Evolutionary conservation across 2,888 invertebrate genomes (phyloP).

Genomic region (Tubulanus polymorphus): DNA sequence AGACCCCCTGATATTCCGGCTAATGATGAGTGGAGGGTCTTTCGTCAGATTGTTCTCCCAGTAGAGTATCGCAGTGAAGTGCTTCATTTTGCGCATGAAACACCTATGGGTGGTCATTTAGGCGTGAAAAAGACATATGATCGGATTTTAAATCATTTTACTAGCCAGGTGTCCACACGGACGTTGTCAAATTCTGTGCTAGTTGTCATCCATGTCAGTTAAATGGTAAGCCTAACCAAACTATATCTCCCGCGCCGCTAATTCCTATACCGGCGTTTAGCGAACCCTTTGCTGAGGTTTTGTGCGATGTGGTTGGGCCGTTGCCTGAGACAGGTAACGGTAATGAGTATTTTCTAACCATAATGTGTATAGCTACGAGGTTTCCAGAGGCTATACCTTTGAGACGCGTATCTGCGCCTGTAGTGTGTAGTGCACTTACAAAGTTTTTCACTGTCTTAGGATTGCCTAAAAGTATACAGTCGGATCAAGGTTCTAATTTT

Average conservation of each 20-base stretch:
- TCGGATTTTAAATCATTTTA: neutral
- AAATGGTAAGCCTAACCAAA: slow-evolving; percentile 9
- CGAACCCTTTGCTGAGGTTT: slow-evolving; percentile 10
- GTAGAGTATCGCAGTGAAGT: neutral
- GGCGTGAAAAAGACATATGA: neutral
- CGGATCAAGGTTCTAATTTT: slow-evolving; percentile 5
- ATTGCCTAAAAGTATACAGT: slow-evolving; percentile 4
- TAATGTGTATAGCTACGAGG: slow-evolving; percentile 12
- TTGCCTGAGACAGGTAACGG: slow-evolving; percentile 9
- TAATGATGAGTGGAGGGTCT: neutral
- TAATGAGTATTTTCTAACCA: slow-evolving; percentile 13
- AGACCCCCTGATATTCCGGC: slow-evolving; percentile 3
- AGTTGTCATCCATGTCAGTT: no score
- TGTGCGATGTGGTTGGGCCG: slow-evolving; percentile 14
- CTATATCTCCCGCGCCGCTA: slow-evolving; percentile 5
- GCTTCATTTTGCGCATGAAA: no score
- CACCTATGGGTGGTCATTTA: no score
- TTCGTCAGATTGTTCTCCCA: neutral
- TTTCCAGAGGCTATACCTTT: slow-evolving; percentile 15
- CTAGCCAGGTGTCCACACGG: slow-evolving; percentile 23
- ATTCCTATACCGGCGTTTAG: slow-evolving; percentile 12
- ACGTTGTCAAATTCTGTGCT: no score
- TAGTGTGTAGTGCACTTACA: neutral
- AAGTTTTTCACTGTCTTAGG: slow-evolving; percentile 1
- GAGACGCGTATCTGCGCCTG: slow-evolving; percentile 3